Conservation (phyloP, 2,888 invertebrate genomes). For the Andricus quercusramuli region DNA sequence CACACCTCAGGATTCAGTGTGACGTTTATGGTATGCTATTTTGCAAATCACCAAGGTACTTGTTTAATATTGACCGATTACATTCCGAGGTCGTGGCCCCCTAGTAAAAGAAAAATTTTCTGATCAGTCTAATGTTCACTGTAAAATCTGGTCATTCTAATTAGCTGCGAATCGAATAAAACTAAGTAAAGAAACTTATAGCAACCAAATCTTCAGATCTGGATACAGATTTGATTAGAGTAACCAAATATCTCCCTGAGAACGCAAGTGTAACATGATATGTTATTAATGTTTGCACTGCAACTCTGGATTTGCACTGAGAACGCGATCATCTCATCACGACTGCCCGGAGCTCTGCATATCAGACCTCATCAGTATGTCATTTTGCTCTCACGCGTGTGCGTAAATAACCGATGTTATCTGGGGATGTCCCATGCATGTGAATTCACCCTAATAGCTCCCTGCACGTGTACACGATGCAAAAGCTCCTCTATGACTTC, state of each 20-base stretch:
- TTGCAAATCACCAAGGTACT: no score
- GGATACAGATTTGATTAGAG: background rate
- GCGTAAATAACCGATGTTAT: conserved; percentile 33
- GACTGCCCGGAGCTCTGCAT: background rate
- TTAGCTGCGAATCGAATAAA: no score
- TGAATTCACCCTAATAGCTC: conserved; percentile 34
- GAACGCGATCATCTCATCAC: conserved; percentile 10
- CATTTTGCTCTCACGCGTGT: conserved; percentile 26
- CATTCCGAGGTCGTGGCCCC: no score
- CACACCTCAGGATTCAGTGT: no score
- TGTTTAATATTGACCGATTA: no score
- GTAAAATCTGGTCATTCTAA: no score
- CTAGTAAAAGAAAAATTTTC: no score
- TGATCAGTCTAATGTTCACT: no score
- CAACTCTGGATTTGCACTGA: background rate
- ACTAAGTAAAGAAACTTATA: background rate
- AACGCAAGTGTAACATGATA: conserved; percentile 1
- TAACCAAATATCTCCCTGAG: background rate
- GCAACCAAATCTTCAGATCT: background rate
- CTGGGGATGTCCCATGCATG: conserved; percentile 24
- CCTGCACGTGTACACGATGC: conserved; percentile 23
- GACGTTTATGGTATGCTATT: no score
- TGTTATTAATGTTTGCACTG: background rate
- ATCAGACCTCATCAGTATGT: conserved; percentile 35
- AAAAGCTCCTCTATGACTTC: conserved; percentile 9